Evolutionary conservation across 1,140 invertebrate species (phyloP).

Genomic region (Bursaphelenchus mucronatus): DNA sequence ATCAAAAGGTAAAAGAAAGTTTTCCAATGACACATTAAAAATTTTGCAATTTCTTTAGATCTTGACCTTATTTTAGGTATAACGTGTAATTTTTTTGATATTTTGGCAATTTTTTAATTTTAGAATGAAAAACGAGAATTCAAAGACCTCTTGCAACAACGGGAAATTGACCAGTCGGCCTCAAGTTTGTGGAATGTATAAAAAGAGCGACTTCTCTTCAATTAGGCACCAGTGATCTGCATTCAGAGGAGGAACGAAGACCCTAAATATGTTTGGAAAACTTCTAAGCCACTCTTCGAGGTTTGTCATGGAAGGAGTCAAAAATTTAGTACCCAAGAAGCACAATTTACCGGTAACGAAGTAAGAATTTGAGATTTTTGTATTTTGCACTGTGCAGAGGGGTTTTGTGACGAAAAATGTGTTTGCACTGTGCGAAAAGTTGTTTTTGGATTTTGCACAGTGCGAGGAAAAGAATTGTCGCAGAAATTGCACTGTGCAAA

Average conservation of each 20-base stretch:
- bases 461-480: no score
- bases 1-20: no score
- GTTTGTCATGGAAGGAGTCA: slow-evolving; percentile 99
- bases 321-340: slow-evolving; percentile 95
- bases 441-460: no score
- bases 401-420: background rate
- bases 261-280: slow-evolving; percentile 96
- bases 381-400: background rate
- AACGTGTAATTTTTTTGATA: no score
- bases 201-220: background rate
- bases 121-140: slow-evolving; percentile 37
- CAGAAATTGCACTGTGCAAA: no score
- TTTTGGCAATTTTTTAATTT: slow-evolving; percentile 1
- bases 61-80: no score
- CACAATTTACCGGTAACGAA: slow-evolving; percentile 87
- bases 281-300: slow-evolving; percentile 90
- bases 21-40: no score
- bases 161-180: slow-evolving; percentile 40
- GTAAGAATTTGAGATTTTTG: slow-evolving; percentile 18
- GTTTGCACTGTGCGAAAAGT: no score
- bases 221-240: slow-evolving; percentile 40
- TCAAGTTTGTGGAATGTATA: slow-evolving; percentile 53
- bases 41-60: no score
- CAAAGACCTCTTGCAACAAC: slow-evolving; percentile 34
- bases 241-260: slow-evolving; percentile 87